Evolutionary conservation across 2,113 vertebrate species (phyloP).

Genomic region (Leuciscus idus): DNA sequence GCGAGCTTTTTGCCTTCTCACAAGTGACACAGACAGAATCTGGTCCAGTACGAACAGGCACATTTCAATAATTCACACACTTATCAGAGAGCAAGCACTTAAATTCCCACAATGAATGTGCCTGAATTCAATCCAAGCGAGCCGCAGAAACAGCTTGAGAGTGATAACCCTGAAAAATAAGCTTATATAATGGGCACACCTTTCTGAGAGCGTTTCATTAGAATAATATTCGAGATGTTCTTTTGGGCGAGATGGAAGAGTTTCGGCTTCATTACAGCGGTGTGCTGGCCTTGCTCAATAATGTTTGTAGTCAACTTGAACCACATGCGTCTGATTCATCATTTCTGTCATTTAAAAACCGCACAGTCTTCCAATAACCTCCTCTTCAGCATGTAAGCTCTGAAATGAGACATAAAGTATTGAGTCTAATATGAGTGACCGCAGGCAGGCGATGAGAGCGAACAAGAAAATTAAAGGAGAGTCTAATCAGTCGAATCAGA

Average conservation of each 20-base stretch:
- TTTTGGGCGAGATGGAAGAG: background rate
- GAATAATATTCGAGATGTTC: background rate
- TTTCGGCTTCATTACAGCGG: background rate
- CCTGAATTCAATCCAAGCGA: conserved; percentile 20
- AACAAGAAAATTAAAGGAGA: conserved; percentile 58
- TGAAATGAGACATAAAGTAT: conserved; percentile 6
- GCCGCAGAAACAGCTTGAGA: conserved; percentile 9
- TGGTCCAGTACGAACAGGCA: conserved; percentile 9
- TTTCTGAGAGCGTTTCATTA: conserved; percentile 47
- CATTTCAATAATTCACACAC: conserved; percentile 35
- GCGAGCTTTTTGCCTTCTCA: background rate
- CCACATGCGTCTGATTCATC: conserved; percentile 7
- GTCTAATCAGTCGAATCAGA: conserved; percentile 60
- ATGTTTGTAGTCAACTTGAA: conserved; percentile 10
- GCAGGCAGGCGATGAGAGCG: conserved; percentile 7
- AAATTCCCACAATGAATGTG: conserved; percentile 23
- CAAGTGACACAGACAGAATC: conserved; percentile 29
- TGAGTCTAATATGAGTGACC: conserved; percentile 9
- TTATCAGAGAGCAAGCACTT: conserved; percentile 10
- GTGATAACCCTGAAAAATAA: conserved; percentile 25
- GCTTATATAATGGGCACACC: conserved; percentile 5
- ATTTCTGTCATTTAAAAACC: background rate
- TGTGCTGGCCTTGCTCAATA: background rate
- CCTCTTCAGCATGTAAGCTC: background rate
- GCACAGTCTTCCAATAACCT: conserved; percentile 1